Percentiles rank a stretch among this genome's conserved stretches.
Evolutionary conservation across 2,888 invertebrate species (phyloP).

Genomic region (Synergus japonicus): DNA sequence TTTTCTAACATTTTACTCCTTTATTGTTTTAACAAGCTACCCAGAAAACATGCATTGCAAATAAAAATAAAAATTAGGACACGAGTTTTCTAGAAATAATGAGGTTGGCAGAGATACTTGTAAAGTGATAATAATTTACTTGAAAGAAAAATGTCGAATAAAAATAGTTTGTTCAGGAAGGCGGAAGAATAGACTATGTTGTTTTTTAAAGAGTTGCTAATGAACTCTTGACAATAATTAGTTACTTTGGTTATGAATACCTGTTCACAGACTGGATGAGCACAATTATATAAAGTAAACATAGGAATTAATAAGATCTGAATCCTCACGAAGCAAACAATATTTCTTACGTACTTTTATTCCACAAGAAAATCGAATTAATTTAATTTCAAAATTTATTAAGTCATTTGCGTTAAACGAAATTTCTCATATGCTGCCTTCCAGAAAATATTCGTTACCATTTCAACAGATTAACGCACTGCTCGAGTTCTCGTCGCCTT

Average conservation of each 20-base stretch:
- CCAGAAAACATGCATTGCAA: background rate
- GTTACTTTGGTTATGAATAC: background rate
- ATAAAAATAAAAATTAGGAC: constrained; percentile 4
- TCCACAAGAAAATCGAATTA: background rate
- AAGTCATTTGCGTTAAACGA: constrained; percentile 12
- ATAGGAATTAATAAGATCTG: background rate
- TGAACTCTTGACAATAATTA: background rate
- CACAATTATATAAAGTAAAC: background rate
- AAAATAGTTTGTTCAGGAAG: background rate
- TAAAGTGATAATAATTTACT: too few species aligned
- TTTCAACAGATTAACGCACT: constrained; percentile 24
- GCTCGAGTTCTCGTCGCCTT: constrained; percentile 22
- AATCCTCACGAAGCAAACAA: background rate
- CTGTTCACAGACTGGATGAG: background rate
- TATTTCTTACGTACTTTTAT: background rate
- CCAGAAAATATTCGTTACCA: constrained; percentile 19
- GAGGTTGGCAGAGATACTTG: background rate
- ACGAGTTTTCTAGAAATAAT: background rate
- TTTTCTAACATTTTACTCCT: constrained; percentile 6
- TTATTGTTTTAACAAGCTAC: constrained; percentile 35
- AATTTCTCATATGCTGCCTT: constrained; percentile 20
- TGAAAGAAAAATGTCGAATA: background rate
- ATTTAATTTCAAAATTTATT: constrained; percentile 17
- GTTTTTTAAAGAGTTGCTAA: background rate
- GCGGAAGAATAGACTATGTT: background rate